Conservation (phyloP, 2,888 invertebrate genomes). For the Mylabris sibirica region DNA sequence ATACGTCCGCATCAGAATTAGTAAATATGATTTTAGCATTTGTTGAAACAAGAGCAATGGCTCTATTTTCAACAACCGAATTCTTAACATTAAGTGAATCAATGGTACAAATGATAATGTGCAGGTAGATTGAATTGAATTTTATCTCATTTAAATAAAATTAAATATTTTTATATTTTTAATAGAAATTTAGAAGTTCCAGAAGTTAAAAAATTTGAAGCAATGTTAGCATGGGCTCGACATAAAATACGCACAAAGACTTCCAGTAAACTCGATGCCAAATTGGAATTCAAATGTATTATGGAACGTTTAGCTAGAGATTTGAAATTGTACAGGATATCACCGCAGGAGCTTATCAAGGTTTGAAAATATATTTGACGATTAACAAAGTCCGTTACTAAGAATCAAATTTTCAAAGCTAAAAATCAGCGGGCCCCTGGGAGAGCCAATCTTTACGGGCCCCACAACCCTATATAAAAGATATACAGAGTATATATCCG, state of each 20-base stretch:
- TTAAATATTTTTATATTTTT: background rate
- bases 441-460: too few relatives aligned
- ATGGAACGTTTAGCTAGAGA: slow-evolving; percentile 92
- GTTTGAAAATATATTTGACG: slow-evolving; percentile 63
- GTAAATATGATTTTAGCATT: slow-evolving; percentile 94
- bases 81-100: slow-evolving; percentile 90
- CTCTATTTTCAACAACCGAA: slow-evolving; percentile 83
- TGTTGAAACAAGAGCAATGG: slow-evolving; percentile 85
- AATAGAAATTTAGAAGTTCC: slow-evolving; percentile 85
- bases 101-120: slow-evolving; percentile 95
- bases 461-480: too few relatives aligned
- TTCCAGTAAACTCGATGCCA: slow-evolving; percentile 82
- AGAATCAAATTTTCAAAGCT: too few relatives aligned
- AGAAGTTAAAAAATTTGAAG: slow-evolving; percentile 91
- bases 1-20: slow-evolving; percentile 90
- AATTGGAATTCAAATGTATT: slow-evolving; percentile 89
- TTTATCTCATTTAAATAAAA: slow-evolving; percentile 10
- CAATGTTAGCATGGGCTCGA: slow-evolving; percentile 90
- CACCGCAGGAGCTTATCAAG: slow-evolving; percentile 91
- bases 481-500: too few relatives aligned
- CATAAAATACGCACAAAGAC: slow-evolving; percentile 82
- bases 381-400: too few relatives aligned
- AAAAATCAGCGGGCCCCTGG: too few relatives aligned
- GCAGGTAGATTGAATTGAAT: slow-evolving; percentile 60
- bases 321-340: slow-evolving; percentile 87